A percentile compares a stretch with the other conserved stretches of the same genome.
These are phyloP conservation scores for Amiota mariae DNA, from an alignment of 2,888 invertebrate species.

Conservation along the genomic window DNA sequence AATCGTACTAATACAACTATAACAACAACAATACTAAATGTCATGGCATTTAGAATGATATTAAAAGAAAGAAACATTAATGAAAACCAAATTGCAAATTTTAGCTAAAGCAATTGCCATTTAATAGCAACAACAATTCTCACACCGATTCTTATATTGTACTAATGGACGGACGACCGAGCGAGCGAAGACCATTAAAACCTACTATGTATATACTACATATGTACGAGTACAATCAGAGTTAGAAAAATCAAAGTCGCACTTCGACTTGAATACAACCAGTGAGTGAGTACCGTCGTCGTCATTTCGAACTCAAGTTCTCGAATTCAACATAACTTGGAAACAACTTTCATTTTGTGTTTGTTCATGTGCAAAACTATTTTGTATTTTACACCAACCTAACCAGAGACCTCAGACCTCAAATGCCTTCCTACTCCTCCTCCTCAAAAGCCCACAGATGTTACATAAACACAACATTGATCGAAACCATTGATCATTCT, in stretches of 20 bases:
- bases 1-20: background rate
- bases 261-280: conserved; percentile 40
- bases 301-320: no score
- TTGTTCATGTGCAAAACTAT: conserved; percentile 26
- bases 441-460: conserved; percentile 6
- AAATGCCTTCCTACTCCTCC: conserved; percentile 9
- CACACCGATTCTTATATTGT: conserved; percentile 13
- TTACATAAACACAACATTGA: conserved; percentile 27
- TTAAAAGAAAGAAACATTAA: conserved; percentile 47
- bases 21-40: conserved; percentile 51
- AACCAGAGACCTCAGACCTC: background rate
- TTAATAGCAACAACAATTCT: conserved; percentile 26
- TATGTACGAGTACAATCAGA: conserved; percentile 35
- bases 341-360: conserved; percentile 64
- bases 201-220: conserved; percentile 27
- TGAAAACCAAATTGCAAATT: conserved; percentile 48
- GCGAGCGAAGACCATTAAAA: conserved; percentile 48
- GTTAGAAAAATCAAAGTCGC: conserved; percentile 39
- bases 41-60: conserved; percentile 61
- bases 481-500: conserved; percentile 6
- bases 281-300: conserved; percentile 50
- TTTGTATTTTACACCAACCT: conserved; percentile 29
- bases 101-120: conserved; percentile 43
- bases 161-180: no score
- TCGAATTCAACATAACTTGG: conserved; percentile 52